Base-by-base conservation (phyloP, 2,797 vertebrate genomes). In the Halcyon smyrnensis region DNA sequence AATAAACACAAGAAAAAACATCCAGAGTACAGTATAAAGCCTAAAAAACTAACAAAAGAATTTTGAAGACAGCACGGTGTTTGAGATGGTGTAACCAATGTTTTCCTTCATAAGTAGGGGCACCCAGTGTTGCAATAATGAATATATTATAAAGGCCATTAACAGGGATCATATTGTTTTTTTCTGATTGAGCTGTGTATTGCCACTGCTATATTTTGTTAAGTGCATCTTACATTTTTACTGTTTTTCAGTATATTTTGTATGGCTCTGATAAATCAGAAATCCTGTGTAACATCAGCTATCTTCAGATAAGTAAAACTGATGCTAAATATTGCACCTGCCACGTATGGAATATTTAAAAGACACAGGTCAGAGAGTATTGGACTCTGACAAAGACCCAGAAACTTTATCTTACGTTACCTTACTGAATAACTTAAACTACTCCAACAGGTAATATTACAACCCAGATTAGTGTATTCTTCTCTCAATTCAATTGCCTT, bases 121-220 rank as follows among this genome's bases (percentile, higher is more conserved):
- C 15, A 37, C 7, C 3, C 4, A n/a, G 14, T 32, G 13, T 30
- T 79, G 24, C 53, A 10, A 36, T 0, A 0, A 1, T 70, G 21
- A 46, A 8, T 36, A 15, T 50, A 15, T 64, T 24, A 27, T 2
- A 65, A 9, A 74, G 12, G 34, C 4, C 24, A 3, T 3, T 65
- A 34, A 30, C 5, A 24, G 39, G 15, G 11, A 50, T 24, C 8
- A 24, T 4, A 3, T 11, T 14, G 8, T 3, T 64, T 64, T 64
- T 64, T 45, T 84, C 17, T 56, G n/a, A 45, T 4, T 69, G 45
- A 46, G 56, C 16, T n/a, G 21, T 60, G 19, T 30, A 46, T 56
- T 69, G 4, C 9, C 15, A 48, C 20, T 39, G 45, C 8, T 69
- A 3, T n/a, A 16, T 36, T 59, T 84, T 63, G 4, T 39, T 79